Evolutionary conservation across 2,113 vertebrate species (phyloP), one percentile per base, ranked within the genome.

Genomic region (Thinocorus orbignyianus): DNA sequence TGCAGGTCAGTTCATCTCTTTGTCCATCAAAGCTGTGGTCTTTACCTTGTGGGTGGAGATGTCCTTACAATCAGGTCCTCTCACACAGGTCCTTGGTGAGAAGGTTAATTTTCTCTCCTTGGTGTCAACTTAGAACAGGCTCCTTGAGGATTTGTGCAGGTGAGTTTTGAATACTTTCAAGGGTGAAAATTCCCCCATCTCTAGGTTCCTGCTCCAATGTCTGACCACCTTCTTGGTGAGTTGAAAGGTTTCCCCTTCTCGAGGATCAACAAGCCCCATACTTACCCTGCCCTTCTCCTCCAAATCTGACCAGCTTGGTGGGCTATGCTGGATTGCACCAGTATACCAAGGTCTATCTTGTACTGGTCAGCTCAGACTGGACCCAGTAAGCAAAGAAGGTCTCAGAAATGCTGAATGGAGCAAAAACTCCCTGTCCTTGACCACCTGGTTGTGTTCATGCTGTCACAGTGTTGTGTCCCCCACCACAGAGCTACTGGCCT

Each of bases 201-300:
- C 69, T 11, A 4, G 0, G 0, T 17, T 54, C 48, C 44, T 49
- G 31, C 31, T 68, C n/a, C n/a, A 12, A 7, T 13, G 1, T 33
- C 44, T 64, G 78, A 24, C 42, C 28, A 8, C n/a, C 39, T 73
- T 49, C 39, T 8, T 3, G 42, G 14, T 19, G 62, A 66, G 3
- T 2, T 62, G 13, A 31, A 85, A 84, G 17, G 13, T 73, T 6
- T 64, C 22, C 42, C 17, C 11, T 62, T 49, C 68, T 10, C 0
- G 0, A 35, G 37, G 51, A 24, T 39, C 37, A 60, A 22, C 24
- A 17, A 74, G 9, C 72, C 13, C 39, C 25, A n/a, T 30, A 2
- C 31, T 61, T 20, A 57, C 6, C 5, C 31, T 15, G 4, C 55
- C 24, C 2, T 24, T 26, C 16, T 48, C 7, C 72, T 76, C 66